Evolutionary conservation across 2,797 vertebrate species (phyloP).

Genomic region (Lithobates pipiens): DNA sequence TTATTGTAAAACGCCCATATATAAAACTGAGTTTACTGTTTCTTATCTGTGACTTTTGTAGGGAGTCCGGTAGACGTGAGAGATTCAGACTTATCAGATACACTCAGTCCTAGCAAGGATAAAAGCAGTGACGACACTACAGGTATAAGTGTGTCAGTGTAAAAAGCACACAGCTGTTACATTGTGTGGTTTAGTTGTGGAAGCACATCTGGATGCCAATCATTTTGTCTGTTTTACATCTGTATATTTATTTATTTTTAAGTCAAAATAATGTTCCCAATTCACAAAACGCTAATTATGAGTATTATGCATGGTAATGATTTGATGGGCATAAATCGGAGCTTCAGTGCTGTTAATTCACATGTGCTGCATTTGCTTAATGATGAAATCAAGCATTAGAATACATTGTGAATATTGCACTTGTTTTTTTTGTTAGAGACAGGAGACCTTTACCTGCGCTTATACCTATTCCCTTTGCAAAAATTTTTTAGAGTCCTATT

Average conservation of each 20-base stretch:
- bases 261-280: neutral
- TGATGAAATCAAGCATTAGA: neutral
- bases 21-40: slow-evolving; percentile 9
- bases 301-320: neutral
- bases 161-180: neutral
- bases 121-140: slow-evolving; percentile 97
- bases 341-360: neutral
- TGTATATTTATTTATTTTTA: neutral
- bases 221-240: neutral
- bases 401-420: neutral
- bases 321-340: neutral
- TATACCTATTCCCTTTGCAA: neutral
- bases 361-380: neutral
- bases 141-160: slow-evolving; percentile 74
- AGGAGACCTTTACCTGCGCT: neutral
- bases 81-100: slow-evolving; percentile 97
- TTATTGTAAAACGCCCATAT: slow-evolving; percentile 49
- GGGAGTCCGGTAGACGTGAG: slow-evolving; percentile 90
- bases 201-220: neutral
- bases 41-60: slow-evolving; percentile 76
- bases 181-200: neutral
- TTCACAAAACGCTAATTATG: neutral
- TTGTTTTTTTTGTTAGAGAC: neutral
- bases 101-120: slow-evolving; percentile 97
- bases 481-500: neutral